phyloP scores from a whole-genome alignment of 1,140 invertebrate species.

The Tetramorium alpestre region DNA sequence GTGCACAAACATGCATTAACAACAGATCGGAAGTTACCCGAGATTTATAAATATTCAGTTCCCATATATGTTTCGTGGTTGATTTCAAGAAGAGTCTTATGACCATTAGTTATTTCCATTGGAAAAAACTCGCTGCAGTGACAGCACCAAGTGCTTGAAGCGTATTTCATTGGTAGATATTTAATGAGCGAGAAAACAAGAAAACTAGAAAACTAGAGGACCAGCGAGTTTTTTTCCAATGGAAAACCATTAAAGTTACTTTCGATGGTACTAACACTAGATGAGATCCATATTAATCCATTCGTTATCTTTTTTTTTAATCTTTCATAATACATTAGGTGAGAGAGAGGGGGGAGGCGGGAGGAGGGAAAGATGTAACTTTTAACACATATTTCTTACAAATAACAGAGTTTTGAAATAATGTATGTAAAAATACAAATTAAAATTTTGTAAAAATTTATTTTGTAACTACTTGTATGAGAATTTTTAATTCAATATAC shows the following conservation, averaged over 20 bases:
- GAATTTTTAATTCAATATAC: not conserved
- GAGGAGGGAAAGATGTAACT: too few relatives aligned
- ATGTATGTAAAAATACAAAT: too few relatives aligned
- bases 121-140: too few relatives aligned
- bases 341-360: not conserved
- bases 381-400: too few relatives aligned
- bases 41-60: slow-evolving; percentile 40
- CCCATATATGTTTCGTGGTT: slow-evolving; percentile 24
- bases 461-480: not conserved
- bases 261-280: not conserved
- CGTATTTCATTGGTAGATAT: too few relatives aligned
- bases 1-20: slow-evolving; percentile 8
- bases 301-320: not conserved
- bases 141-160: too few relatives aligned
- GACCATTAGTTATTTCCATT: too few relatives aligned
- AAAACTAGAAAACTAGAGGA: too few relatives aligned
- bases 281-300: not conserved
- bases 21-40: slow-evolving; percentile 22
- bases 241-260: slow-evolving; percentile 1
- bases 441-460: too few relatives aligned
- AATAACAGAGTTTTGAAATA: too few relatives aligned
- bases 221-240: too few relatives aligned
- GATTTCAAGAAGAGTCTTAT: slow-evolving; percentile 8
- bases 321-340: slow-evolving; percentile 18
- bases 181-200: too few relatives aligned